Conservation (phyloP, 2,113 vertebrate genomes). For the Vireo altiloquus region DNA sequence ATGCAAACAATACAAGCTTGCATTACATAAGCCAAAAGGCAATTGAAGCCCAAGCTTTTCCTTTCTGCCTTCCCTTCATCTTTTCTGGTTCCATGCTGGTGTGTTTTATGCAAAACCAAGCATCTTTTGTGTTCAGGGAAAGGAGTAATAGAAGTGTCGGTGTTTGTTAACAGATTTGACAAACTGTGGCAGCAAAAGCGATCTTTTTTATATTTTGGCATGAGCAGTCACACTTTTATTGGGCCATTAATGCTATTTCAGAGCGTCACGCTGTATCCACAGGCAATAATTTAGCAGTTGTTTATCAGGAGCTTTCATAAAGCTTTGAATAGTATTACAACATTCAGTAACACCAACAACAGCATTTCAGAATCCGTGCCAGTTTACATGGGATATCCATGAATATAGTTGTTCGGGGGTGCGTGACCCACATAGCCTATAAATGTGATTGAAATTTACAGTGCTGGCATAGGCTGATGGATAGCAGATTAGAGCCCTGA, state of each 20-base stretch:
- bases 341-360: slow-evolving; percentile 59
- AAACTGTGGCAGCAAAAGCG: slow-evolving; percentile 48
- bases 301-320: slow-evolving; percentile 69
- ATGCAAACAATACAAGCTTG: neutral
- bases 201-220: slow-evolving; percentile 63
- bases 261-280: slow-evolving; percentile 33
- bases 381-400: slow-evolving; percentile 68
- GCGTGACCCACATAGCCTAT: slow-evolving; percentile 80
- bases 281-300: slow-evolving; percentile 69
- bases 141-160: slow-evolving; percentile 31
- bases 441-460: slow-evolving; percentile 81
- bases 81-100: neutral
- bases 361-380: slow-evolving; percentile 62
- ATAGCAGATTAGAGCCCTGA: slow-evolving; percentile 80
- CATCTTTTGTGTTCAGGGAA: slow-evolving; percentile 28
- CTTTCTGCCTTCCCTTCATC: neutral
- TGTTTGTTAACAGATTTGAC: slow-evolving; percentile 62
- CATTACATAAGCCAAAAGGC: neutral
- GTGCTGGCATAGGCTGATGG: slow-evolving; percentile 75
- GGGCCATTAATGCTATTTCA: slow-evolving; percentile 63
- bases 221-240: slow-evolving; percentile 66
- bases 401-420: slow-evolving; percentile 75
- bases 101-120: slow-evolving; percentile 17
- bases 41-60: rapidly evolving
- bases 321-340: slow-evolving; percentile 57